Conservation (phyloP, 2,113 vertebrate species). For the Polyodon spathula region DNA sequence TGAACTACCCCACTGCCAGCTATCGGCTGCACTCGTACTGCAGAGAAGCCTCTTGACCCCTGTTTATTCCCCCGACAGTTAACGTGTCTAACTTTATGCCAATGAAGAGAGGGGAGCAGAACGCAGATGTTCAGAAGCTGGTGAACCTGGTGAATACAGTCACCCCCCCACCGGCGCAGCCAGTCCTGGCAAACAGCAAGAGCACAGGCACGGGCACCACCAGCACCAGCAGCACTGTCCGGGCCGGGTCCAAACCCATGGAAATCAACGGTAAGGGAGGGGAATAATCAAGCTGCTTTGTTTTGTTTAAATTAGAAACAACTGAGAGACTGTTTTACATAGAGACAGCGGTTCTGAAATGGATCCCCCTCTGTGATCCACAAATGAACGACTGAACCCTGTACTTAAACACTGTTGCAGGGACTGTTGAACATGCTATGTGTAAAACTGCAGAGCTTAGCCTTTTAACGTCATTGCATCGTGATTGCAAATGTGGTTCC, state of each 20-base stretch:
- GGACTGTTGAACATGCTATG: too few relatives aligned
- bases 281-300: background rate
- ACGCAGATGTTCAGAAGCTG: constrained; percentile 59
- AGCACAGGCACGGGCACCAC: constrained; percentile 30
- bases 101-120: constrained; percentile 57
- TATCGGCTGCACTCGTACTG: background rate
- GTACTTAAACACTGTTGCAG: too few relatives aligned
- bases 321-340: too few relatives aligned
- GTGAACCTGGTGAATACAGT: constrained; percentile 59
- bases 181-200: constrained; percentile 58
- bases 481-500: too few relatives aligned
- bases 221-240: background rate
- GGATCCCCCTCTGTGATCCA: too few relatives aligned
- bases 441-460: too few relatives aligned
- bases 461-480: too few relatives aligned
- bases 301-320: too few relatives aligned
- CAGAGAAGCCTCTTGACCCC: constrained; percentile 1
- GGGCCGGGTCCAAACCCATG: background rate
- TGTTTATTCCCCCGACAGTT: constrained; percentile 44
- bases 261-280: constrained; percentile 9
- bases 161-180: constrained; percentile 39
- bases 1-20: too few relatives aligned
- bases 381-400: too few relatives aligned
- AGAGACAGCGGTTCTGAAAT: too few relatives aligned
- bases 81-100: constrained; percentile 59